Conservation (phyloP, 1,140 invertebrate genomes). For the Drosophila tani region DNA sequence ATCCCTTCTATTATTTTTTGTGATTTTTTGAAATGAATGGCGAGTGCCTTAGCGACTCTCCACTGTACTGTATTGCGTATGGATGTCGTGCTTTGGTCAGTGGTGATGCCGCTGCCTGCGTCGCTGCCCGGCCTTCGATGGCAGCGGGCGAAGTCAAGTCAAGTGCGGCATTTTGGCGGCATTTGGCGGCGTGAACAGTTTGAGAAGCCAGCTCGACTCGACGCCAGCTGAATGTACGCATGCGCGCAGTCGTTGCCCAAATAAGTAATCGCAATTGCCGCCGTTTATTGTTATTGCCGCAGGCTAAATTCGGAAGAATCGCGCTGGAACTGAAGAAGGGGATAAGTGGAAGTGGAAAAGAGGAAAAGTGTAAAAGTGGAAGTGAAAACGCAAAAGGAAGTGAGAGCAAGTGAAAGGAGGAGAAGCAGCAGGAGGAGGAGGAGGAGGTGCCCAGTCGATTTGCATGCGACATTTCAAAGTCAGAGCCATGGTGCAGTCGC, state of each 20-base stretch:
- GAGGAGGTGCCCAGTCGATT: constrained; percentile 17
- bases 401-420: not conserved
- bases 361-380: constrained; percentile 4
- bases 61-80: constrained; percentile 60
- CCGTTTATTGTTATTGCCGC: constrained; percentile 40
- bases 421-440: constrained; percentile 11
- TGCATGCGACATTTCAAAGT: constrained; percentile 82
- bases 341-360: too few relatives aligned
- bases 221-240: constrained; percentile 51
- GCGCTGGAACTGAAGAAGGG: not conserved
- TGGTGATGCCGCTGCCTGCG: constrained; percentile 40
- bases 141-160: constrained; percentile 46
- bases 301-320: constrained; percentile 40
- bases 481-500: constrained; percentile 80
- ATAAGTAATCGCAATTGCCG: constrained; percentile 43
- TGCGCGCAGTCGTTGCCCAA: constrained; percentile 59
- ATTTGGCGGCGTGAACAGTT: constrained; percentile 57
- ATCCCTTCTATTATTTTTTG: not conserved
- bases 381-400: constrained; percentile 22
- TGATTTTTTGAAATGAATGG: too few relatives aligned
- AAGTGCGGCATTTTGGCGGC: constrained; percentile 40
- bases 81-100: constrained; percentile 54
- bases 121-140: constrained; percentile 59
- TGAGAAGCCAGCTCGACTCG: constrained; percentile 55
- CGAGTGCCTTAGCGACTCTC: not conserved